Base-by-base conservation (phyloP, 2,888 invertebrate genomes). In the Mongoloraphidia duomilia region DNA sequence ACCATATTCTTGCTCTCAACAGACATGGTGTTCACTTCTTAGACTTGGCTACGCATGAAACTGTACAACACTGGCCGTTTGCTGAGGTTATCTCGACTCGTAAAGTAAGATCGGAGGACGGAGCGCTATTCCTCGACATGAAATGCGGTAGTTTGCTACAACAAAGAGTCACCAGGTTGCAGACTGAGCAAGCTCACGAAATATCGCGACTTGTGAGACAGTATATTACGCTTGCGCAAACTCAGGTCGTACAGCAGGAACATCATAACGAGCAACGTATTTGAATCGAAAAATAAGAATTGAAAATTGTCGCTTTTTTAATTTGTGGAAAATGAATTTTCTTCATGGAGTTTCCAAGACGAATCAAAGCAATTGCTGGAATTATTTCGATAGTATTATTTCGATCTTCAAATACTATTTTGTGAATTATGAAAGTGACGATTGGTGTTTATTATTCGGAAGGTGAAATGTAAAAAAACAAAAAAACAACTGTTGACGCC, bases 131-230 rank as follows among this genome's bases (percentile, higher is more conserved):
- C 71, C 75, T 97, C 66, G 96, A 97, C 71, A 88, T 97, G 84
- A 96, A 96, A 69, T 90, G 93, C 62, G 95, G 96, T 35, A 94
- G 95, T 63, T 73, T 96, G 62, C 85, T 95, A 80, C 92, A 93
- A 66, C 95, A 95, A 70, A 80, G 91, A 57, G 92, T 95, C 60
- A 91, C 93, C 53, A 77, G 95, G 58, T 80, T 97, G 57, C 95
- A 96, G 66, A 97, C 96, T 1, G 94, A 96, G 69, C 90, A 97
- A 72, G 96, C 96, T 38, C 93, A 94, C 63, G 96, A 97, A 70
- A 92, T 97, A 60, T 92, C 94, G 44, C 81, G 95, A 56, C 79
- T 97, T 59, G 94, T 97, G 62, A 78, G 94, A 34, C 96, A 97
- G 69, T 97, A 97, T 72, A 94, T 97, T 63, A 91, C 90, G 60